Evolutionary conservation across 2,888 invertebrate genomes (phyloP).

Genomic region (Orthonychiurus folsomi): DNA sequence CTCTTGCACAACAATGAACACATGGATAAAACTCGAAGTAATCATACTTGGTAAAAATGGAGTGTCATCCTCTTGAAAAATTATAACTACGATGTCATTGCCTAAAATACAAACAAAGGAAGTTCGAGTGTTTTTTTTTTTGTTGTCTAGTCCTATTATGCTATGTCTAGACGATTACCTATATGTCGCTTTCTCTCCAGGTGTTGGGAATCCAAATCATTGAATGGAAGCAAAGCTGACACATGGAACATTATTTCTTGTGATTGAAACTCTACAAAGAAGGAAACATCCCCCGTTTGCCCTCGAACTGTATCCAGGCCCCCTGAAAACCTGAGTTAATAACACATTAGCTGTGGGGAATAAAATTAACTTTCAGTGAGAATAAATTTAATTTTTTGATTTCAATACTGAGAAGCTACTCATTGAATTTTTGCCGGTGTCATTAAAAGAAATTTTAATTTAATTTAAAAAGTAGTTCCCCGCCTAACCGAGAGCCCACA

Average conservation of each 20-base stretch:
- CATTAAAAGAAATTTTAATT: no score
- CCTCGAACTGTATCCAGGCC: background rate
- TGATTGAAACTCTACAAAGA: background rate
- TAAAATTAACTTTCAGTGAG: background rate
- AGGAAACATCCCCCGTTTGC: background rate
- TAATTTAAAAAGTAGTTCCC: no score
- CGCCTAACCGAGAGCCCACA: no score
- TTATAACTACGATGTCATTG: slow-evolving; percentile 1
- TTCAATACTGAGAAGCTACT: no score
- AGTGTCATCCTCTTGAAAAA: slow-evolving; percentile 1
- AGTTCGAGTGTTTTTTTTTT: background rate
- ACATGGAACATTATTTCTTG: slow-evolving; percentile 5
- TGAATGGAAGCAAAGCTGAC: slow-evolving; percentile 1
- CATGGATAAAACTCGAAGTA: background rate
- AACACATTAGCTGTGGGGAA: background rate
- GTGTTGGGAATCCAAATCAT: background rate
- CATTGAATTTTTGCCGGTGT: no score
- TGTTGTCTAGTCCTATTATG: background rate
- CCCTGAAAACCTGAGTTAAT: background rate
- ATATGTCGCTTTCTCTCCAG: slow-evolving; percentile 8
- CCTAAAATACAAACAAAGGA: background rate
- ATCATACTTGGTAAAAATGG: background rate
- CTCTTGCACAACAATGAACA: background rate
- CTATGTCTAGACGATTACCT: background rate
- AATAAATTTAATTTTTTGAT: no score